Evolutionary conservation across 2,113 vertebrate species (phyloP), one percentile per base, ranked within the genome.

Genomic region (Illadopsis cleaveri): DNA sequence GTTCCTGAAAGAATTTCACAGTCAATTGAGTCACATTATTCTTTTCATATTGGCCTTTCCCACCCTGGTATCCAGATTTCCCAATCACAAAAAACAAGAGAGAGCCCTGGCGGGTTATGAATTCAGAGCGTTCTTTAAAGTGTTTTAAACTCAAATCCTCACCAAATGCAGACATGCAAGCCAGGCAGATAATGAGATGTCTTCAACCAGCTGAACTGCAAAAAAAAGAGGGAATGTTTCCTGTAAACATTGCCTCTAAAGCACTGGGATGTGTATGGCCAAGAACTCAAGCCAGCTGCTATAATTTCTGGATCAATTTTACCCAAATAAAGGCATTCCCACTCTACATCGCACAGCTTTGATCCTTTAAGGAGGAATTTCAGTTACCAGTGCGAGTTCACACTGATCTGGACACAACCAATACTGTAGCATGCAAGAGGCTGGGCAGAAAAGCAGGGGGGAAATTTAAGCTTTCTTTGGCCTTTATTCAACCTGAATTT

Each of bases 1-100:
- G 96, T 94, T 94, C 93, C 82, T 90, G 78, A 48, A 93, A 86
- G 92, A 77, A 94, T 97, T 96, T 97, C 90, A 94, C 96, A 93
- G 93, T 78, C 96, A 81, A 64, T 94, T 93, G 65, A 96, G 68
- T 53, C 92, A 71, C 53, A 30, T 94, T 95, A 81, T 90, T 95
- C 88, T 86, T 83, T 70, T 83, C 76, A 42, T 28, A 73, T 66
- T 71, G 60, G 66, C 42, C 60, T 77, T 86, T 91, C 78, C 87
- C 86, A 40, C 69, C 64, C 79, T 71, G 71, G 44, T 56, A 56
- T 81, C 87, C 94, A 86, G 92, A 88, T 88, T 93, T 64, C 76
- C 60, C 86, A 79, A 45, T 61, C 57, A 78, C 6, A 21, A 0
- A 1, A 78, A 80, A 28, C 65, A 61, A 83, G 58, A 9, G 35